Conservation (phyloP, 2,888 invertebrate genomes). For the Phytoseiulus persimilis region DNA sequence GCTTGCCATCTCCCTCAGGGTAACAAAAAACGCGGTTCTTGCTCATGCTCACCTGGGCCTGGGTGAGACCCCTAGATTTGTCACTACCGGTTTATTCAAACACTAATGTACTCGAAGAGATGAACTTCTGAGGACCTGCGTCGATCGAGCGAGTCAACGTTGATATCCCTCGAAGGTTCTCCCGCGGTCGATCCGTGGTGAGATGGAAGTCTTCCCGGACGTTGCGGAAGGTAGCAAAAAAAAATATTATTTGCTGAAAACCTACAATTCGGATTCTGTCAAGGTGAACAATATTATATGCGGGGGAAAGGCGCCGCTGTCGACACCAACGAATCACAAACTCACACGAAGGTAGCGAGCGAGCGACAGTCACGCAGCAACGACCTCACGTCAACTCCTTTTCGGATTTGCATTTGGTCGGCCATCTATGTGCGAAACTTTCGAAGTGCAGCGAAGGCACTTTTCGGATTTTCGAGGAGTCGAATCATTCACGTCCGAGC, state of each 20-base stretch:
- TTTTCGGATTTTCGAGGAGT: neutral
- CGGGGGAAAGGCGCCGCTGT: neutral
- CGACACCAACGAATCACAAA: neutral
- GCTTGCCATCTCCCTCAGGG: neutral
- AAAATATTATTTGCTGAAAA: neutral
- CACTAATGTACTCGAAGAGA: too few relatives aligned
- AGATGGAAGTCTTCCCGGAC: neutral
- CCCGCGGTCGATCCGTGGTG: neutral
- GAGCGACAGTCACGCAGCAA: neutral
- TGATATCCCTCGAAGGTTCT: neutral
- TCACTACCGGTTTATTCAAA: too few relatives aligned
- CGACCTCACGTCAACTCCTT: neutral
- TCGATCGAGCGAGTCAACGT: neutral
- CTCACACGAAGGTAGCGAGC: neutral
- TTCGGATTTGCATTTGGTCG: neutral
- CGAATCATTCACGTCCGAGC: neutral
- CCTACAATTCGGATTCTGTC: neutral
- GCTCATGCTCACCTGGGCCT: too few relatives aligned
- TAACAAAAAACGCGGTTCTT: too few relatives aligned
- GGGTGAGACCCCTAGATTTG: too few relatives aligned
- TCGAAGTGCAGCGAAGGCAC: neutral
- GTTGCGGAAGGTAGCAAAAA: neutral
- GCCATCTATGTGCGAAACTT: neutral
- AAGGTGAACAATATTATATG: neutral
- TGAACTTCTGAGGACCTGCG: too few relatives aligned